phyloP scores from a whole-genome alignment of 1,140 invertebrate genomes.

The Drosophila tsacasi region DNA sequence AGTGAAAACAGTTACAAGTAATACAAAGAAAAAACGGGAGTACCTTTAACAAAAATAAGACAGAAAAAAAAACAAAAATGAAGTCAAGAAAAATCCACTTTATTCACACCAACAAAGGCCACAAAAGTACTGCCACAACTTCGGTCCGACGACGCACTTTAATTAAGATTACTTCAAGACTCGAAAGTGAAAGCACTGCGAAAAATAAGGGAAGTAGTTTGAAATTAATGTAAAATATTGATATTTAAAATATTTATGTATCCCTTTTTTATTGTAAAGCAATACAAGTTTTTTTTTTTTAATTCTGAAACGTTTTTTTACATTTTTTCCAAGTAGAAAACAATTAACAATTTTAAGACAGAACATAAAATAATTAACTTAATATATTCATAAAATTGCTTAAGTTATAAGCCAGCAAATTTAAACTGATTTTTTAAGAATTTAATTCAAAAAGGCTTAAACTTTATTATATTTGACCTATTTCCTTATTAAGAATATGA shows the following conservation, averaged over 20 bases:
- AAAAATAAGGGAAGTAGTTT: neutral
- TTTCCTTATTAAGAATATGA: neutral
- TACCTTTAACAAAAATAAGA: constrained; percentile 18
- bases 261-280: no score
- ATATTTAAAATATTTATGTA: neutral
- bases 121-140: constrained; percentile 12
- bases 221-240: neutral
- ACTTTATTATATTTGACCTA: neutral
- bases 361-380: no score
- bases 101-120: constrained; percentile 30
- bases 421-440: no score
- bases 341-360: no score
- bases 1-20: constrained; percentile 16
- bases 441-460: neutral
- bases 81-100: constrained; percentile 10
- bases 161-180: constrained; percentile 67
- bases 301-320: no score
- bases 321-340: no score
- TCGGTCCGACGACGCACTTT: constrained; percentile 48
- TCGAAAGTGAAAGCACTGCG: constrained; percentile 10
- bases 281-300: no score
- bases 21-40: constrained; percentile 15
- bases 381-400: no score
- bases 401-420: no score
- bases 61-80: constrained; percentile 21